Evolutionary conservation across 2,888 invertebrate species (phyloP).

Genomic region (Anodontia alba): DNA sequence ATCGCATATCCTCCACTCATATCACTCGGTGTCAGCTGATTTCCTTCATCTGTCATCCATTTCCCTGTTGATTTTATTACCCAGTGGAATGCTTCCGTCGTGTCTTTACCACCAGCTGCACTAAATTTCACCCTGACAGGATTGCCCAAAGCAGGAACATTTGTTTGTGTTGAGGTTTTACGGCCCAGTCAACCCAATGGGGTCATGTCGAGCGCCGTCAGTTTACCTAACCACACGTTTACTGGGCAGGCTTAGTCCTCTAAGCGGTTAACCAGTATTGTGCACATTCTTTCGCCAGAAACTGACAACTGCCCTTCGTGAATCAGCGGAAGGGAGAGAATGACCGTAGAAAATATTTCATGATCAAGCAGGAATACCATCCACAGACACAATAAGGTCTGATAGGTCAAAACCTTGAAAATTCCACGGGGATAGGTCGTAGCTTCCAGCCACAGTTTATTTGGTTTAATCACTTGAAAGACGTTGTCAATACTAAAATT

Average conservation of each 20-base stretch:
- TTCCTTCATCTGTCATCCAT: conserved; percentile 21
- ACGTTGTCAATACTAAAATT: conserved; percentile 32
- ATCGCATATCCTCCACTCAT: conserved; percentile 22
- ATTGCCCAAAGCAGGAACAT: conserved; percentile 26
- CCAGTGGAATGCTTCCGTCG: conserved; percentile 14
- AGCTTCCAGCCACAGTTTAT: conserved; percentile 32
- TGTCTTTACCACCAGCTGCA: conserved; percentile 4
- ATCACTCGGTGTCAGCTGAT: conserved; percentile 13
- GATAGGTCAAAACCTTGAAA: conserved; percentile 27
- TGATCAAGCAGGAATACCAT: conserved; percentile 25
- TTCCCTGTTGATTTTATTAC: conserved; percentile 1
- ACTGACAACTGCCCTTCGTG: too few relatives aligned
- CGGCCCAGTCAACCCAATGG: too few relatives aligned
- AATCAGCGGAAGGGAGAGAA: too few relatives aligned
- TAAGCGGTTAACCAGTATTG: too few relatives aligned
- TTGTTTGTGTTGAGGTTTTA: too few relatives aligned
- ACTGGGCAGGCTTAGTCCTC: too few relatives aligned
- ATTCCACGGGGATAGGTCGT: conserved; percentile 25
- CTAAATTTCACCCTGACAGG: conserved; percentile 24
- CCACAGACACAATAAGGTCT: conserved; percentile 24
- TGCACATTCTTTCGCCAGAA: too few relatives aligned
- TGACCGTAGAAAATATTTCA: too few relatives aligned
- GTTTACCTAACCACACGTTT: too few relatives aligned
- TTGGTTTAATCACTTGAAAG: conserved; percentile 30
- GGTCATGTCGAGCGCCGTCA: too few relatives aligned